Percentiles rank a stretch among this genome's conserved stretches.
These are phyloP conservation scores for Sula dactylatra DNA, from an alignment of 2,113 vertebrate genomes.

Conservation along the genomic window DNA sequence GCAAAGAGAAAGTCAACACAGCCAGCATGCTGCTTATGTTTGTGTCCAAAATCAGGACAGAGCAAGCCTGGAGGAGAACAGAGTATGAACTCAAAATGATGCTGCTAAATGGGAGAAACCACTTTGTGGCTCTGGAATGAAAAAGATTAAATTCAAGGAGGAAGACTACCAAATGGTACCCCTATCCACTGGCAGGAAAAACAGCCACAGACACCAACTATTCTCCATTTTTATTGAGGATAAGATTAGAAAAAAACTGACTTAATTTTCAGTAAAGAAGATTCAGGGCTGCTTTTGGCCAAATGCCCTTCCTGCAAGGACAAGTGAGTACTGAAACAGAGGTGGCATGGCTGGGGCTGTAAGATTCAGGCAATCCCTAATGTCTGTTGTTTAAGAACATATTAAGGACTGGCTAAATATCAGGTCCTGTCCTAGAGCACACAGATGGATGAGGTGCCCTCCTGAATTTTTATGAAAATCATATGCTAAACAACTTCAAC, in stretches of 20 bases:
- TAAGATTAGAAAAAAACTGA: background rate
- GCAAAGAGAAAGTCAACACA: background rate
- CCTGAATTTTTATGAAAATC: background rate
- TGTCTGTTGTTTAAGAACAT: background rate
- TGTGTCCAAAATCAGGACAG: background rate
- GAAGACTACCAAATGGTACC: background rate
- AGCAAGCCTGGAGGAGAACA: background rate
- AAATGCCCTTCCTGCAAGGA: background rate
- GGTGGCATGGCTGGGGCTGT: background rate
- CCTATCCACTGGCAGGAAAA: background rate
- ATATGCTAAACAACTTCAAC: background rate
- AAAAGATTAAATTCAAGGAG: background rate
- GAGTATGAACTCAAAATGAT: background rate
- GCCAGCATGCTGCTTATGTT: background rate
- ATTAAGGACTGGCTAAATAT: background rate
- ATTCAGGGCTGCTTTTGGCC: background rate
- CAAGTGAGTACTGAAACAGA: background rate
- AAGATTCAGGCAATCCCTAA: background rate
- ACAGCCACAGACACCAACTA: background rate
- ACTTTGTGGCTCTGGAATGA: background rate
- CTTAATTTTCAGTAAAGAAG: background rate
- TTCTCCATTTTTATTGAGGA: background rate
- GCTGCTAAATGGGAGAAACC: background rate
- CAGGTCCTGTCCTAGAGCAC: background rate
- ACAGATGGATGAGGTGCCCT: background rate